Conservation (phyloP, 2,888 invertebrate genomes). For the Sinotaia quadrata region DNA sequence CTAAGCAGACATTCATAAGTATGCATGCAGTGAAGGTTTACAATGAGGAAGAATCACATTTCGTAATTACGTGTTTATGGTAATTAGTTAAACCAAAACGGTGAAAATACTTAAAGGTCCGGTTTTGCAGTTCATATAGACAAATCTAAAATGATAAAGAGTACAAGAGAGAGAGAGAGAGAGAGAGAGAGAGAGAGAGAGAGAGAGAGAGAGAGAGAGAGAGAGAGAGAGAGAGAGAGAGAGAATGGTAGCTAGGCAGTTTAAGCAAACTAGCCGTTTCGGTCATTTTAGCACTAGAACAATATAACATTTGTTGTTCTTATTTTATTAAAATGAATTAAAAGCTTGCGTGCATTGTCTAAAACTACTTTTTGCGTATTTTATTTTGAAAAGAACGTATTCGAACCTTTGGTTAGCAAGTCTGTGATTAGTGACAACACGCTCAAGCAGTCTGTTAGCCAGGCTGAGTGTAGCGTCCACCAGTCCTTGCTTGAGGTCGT, state of each 20-base stretch:
- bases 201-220: neutral
- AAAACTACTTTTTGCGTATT: neutral
- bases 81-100: too few relatives aligned
- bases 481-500: conserved; percentile 71
- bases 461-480: conserved; percentile 65
- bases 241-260: neutral
- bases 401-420: conserved; percentile 65
- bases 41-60: too few relatives aligned
- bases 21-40: too few relatives aligned
- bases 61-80: too few relatives aligned
- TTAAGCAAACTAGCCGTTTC: neutral
- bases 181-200: neutral
- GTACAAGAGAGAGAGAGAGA: neutral
- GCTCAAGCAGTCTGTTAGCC: conserved; percentile 65
- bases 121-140: too few relatives aligned
- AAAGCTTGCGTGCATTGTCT: neutral
- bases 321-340: too few relatives aligned
- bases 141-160: neutral
- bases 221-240: neutral
- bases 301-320: too few relatives aligned
- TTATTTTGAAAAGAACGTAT: neutral
- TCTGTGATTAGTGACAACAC: conserved; percentile 69
- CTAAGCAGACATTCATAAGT: too few relatives aligned
- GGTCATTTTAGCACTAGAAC: neutral
- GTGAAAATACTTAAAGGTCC: too few relatives aligned